Conservation (phyloP, 2,113 vertebrate species). For the Laterallus jamaicensis region DNA sequence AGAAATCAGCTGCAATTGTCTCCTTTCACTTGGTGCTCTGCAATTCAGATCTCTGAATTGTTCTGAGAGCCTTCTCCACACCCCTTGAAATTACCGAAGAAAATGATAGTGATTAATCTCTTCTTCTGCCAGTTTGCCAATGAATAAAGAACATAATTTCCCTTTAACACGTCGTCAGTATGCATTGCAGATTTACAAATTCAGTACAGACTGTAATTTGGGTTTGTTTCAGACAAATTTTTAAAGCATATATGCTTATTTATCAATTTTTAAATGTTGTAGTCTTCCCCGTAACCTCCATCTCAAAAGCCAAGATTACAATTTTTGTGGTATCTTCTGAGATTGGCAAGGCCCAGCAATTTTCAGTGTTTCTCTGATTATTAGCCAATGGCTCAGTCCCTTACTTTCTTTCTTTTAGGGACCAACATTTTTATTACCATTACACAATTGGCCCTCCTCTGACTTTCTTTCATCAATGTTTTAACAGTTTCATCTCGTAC, state of each 20-base stretch:
- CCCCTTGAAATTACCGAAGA: conserved; percentile 35
- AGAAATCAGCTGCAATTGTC: conserved; percentile 24
- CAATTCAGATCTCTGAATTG: conserved; percentile 34
- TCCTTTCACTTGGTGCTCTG: conserved; percentile 10
- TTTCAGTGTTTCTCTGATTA: not conserved
- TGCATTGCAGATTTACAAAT: not conserved
- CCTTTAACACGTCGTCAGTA: not conserved
- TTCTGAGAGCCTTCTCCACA: not conserved
- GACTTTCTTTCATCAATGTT: not conserved
- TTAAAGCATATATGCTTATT: not conserved
- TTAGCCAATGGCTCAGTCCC: not conserved
- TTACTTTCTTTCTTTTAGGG: not conserved
- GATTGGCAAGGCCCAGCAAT: not conserved
- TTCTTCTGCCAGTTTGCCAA: not conserved
- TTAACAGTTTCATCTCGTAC: not conserved
- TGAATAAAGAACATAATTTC: conserved; percentile 13
- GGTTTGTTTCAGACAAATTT: not conserved
- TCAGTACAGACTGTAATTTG: not conserved
- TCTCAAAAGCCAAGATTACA: not conserved
- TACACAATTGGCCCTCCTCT: not conserved
- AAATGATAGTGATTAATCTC: conserved; percentile 20
- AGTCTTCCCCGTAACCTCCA: not conserved
- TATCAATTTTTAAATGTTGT: not conserved
- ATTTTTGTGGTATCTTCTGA: not conserved
- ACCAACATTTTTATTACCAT: not conserved